phyloP scores from a whole-genome alignment of 2,888 invertebrate species.

The Cheilosia impressa region DNA sequence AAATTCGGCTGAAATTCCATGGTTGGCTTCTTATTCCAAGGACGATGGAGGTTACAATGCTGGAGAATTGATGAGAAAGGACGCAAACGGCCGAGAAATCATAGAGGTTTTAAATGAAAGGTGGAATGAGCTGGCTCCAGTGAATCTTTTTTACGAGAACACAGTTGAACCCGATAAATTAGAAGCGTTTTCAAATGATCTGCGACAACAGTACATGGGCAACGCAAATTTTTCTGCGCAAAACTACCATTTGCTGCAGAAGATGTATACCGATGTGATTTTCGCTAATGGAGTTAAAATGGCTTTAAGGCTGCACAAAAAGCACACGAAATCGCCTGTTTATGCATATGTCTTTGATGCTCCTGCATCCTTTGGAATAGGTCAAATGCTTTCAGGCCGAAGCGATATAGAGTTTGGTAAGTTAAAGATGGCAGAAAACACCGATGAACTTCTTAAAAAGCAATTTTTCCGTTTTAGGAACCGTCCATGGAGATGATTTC shows the following conservation, averaged over 20 bases:
- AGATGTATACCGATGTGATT: conserved; percentile 88
- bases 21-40: conserved; percentile 88
- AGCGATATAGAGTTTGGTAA: conserved; percentile 62
- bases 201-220: conserved; percentile 57
- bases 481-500: too few species aligned
- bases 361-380: conserved; percentile 86
- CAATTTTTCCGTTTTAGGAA: too few species aligned
- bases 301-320: conserved; percentile 86
- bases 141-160: conserved; percentile 87
- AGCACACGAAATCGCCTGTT: conserved; percentile 80
- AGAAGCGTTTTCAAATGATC: conserved; percentile 71
- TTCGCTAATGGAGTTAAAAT: conserved; percentile 86
- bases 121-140: conserved; percentile 84
- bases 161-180: conserved; percentile 84
- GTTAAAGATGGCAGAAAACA: too few species aligned
- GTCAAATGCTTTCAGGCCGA: conserved; percentile 85
- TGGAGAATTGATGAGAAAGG: neutral
- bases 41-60: conserved; percentile 91
- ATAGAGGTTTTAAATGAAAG: conserved; percentile 86
- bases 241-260: conserved; percentile 81
- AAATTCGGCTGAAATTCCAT: conserved; percentile 87
- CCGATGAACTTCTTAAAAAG: too few species aligned
- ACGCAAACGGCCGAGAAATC: conserved; percentile 76
- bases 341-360: conserved; percentile 88
- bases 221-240: conserved; percentile 82